Conservation (phyloP, 1,140 invertebrate genomes). For the Pogonomyrmex californicus region DNA sequence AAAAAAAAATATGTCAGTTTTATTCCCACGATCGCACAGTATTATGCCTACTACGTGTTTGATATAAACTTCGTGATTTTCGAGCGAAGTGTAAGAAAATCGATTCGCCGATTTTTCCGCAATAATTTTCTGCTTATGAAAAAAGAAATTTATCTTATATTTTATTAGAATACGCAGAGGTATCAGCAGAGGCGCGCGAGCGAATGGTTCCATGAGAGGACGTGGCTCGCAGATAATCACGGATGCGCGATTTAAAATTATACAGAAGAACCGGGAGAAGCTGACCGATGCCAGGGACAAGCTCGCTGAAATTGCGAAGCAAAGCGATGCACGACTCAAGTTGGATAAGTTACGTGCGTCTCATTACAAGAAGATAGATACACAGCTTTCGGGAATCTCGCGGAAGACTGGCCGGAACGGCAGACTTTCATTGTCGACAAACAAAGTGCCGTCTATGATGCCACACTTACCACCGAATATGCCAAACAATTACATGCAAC, state of each 20-base stretch:
- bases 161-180: conserved; percentile 67
- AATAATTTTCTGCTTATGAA: background rate
- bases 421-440: conserved; percentile 86
- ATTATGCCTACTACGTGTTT: background rate
- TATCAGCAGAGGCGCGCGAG: conserved; percentile 72
- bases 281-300: conserved; percentile 91
- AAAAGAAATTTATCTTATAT: background rate
- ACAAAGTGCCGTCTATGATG: conserved; percentile 81
- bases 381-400: conserved; percentile 81
- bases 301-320: conserved; percentile 89
- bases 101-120: background rate
- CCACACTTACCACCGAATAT: conserved; percentile 70
- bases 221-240: conserved; percentile 78
- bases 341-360: conserved; percentile 86
- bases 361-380: conserved; percentile 78
- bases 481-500: conserved; percentile 75
- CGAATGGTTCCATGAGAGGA: conserved; percentile 70
- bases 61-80: background rate
- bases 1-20: background rate
- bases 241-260: conserved; percentile 91
- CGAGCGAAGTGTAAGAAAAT: background rate
- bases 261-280: conserved; percentile 90
- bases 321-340: conserved; percentile 89
- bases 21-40: no score
- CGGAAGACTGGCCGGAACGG: conserved; percentile 87